phyloP scores from a whole-genome alignment of 2,797 vertebrate genomes.

The Discoglossus pictus region DNA sequence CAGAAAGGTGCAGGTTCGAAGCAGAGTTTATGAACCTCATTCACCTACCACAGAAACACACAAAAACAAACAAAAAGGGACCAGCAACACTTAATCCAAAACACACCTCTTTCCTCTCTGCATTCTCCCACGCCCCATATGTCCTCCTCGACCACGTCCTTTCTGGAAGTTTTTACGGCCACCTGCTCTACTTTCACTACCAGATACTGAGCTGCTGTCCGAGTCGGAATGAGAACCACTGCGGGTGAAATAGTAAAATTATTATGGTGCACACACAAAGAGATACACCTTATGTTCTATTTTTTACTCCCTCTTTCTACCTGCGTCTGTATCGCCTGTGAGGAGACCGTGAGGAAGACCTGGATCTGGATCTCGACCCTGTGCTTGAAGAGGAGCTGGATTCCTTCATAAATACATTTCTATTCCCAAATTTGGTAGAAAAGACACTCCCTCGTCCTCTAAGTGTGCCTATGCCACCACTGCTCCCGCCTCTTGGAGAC shows the following conservation, averaged over 20 bases:
- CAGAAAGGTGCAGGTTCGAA: no score
- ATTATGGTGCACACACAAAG: no score
- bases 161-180: constrained; percentile 79
- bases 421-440: constrained; percentile 73
- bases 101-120: constrained; percentile 71
- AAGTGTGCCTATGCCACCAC: constrained; percentile 66
- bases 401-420: constrained; percentile 88
- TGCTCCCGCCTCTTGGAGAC: constrained; percentile 56
- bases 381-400: constrained; percentile 87
- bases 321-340: constrained; percentile 65
- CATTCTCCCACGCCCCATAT: constrained; percentile 80
- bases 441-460: constrained; percentile 64
- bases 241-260: not conserved
- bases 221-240: constrained; percentile 89
- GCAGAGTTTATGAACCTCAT: no score
- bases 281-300: no score
- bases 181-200: constrained; percentile 76
- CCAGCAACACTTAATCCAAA: no score
- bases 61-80: no score
- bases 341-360: constrained; percentile 77
- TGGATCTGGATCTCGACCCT: constrained; percentile 81
- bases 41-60: no score
- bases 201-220: constrained; percentile 82
- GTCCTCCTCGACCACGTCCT: constrained; percentile 81
- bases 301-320: no score